Base-by-base conservation (phyloP, 2,797 vertebrate species). In the Hozukius guyotensis region DNA sequence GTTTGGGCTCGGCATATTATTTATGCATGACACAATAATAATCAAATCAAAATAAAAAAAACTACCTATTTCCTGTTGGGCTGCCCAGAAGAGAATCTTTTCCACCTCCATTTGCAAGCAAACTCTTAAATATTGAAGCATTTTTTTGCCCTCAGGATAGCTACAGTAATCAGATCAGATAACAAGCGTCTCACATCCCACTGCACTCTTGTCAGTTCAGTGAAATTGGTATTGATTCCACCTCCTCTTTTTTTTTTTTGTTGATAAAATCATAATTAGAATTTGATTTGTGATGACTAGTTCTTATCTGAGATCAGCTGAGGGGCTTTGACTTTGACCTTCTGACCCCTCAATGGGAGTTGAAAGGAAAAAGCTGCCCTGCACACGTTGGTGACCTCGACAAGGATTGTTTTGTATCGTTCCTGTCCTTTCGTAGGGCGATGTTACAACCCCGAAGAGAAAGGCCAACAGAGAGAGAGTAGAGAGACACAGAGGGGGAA, bases 281-380 rank as follows among this genome's bases (percentile, higher is more conserved):
- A 83, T 80, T 52, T 0, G 36, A 87, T 76, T 81, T 70, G 20
- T 18, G 0, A 46, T 52, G 59, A 70, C 36, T 42, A 29, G 55
- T 36, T 75, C 61, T 80, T 72, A 85, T 69, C 8, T 18, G 63
- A 11, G 60, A 59, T 65, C 57, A 25, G 72, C 10, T 83, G 59
- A 82, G 59, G 66, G 60, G 32, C 66, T 77, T 78, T 78, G 77
- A 72, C 84, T 87, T 86, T 84, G 70, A 86, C 72, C 71, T 57
- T 36, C 13, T 31, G 65, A 77, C 22, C 16, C 14, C 42, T 11
- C 38, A 9, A 20, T 59, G 24, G 12, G 25, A 49, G 11, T 9
- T 12, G 4, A 70, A 42, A 75, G 53, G 8, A 62, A 60, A 78
- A 68, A 36, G 20, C 18, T 59, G 5, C 13, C 32, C 8, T 20